These are phyloP conservation scores for Circaetus gallicus DNA, from an alignment of 2,113 vertebrate genomes.

Conservation along the genomic window DNA sequence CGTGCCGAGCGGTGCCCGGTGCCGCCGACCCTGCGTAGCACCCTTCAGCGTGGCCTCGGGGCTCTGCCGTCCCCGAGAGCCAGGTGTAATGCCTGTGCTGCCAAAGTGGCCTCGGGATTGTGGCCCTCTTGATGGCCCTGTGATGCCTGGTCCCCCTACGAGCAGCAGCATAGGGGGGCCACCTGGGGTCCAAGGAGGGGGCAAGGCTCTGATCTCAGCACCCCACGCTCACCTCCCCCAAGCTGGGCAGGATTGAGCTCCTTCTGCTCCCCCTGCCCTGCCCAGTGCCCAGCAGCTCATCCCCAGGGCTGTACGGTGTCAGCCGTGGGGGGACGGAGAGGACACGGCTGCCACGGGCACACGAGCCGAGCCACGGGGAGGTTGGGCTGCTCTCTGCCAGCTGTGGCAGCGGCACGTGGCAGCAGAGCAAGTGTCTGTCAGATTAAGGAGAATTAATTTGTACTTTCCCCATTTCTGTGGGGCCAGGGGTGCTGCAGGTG, in stretches of 20 bases:
- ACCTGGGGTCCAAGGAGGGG: background rate
- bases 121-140: background rate
- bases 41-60: background rate
- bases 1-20: rapidly evolving
- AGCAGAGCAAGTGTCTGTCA: background rate
- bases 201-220: background rate
- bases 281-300: background rate
- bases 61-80: background rate
- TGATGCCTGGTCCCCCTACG: rapidly evolving
- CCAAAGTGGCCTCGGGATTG: background rate
- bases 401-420: rapidly evolving
- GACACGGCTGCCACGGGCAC: rapidly evolving
- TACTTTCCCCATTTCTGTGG: rapidly evolving
- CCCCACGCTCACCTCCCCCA: background rate
- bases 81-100: background rate
- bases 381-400: background rate
- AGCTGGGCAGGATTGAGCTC: background rate
- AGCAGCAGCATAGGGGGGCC: rapidly evolving
- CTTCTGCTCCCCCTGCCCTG: background rate
- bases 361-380: rapidly evolving
- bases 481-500: background rate
- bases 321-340: background rate
- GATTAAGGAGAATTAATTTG: conserved; percentile 16
- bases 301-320: rapidly evolving
- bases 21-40: rapidly evolving